Evolutionary conservation across 1,140 invertebrate genomes (phyloP), one percentile per base, ranked within the genome.

Genomic region (Cydia pomonella): DNA sequence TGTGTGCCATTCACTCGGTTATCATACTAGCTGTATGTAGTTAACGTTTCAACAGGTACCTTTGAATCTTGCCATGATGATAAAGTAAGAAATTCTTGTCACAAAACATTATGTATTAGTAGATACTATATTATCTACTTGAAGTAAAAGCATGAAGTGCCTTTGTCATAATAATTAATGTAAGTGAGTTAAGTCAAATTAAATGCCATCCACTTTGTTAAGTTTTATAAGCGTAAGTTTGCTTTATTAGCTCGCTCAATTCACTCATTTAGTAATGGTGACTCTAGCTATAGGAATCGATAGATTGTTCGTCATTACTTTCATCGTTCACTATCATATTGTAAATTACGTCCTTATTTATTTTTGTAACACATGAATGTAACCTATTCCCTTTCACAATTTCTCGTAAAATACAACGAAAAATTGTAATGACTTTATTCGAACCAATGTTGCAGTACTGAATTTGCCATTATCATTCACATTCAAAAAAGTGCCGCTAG

Each of bases 121-220:
- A 86, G 89, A 87, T 85, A 83, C 84, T 82, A 71, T 77, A 59
- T 79, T 79, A 83, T 87, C 87, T 88, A 87, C 85, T 84, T 74
- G 81, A 79, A 84, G 77, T 82, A 84, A 87, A 87, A 84, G 81
- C 80, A 81, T 87, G 79, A 90, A 86, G 89, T 92, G 88, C 89
- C 90, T 91, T 91, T 83, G 82, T 88, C 88, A 85, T 91, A 88
- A 91, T 87, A 87, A 89, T 90, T 84, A 89, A 81, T 88, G 64
- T 92, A 92, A 92, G 91, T 91, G 86, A 86, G 90, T 90, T 92
- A 93, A 93, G 91, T 92, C 91, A 92, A 89, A 89, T 89, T 89
- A 89, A 91, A 92, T 92, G 91, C 91, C 91, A 93, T 93, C 90
- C 91, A 92, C 84, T 91, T 92, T 91, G 90, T 93, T 93, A 92